These are phyloP conservation scores for Perizoma affinitatum DNA, from an alignment of 2,888 invertebrate genomes.

Conservation along the genomic window DNA sequence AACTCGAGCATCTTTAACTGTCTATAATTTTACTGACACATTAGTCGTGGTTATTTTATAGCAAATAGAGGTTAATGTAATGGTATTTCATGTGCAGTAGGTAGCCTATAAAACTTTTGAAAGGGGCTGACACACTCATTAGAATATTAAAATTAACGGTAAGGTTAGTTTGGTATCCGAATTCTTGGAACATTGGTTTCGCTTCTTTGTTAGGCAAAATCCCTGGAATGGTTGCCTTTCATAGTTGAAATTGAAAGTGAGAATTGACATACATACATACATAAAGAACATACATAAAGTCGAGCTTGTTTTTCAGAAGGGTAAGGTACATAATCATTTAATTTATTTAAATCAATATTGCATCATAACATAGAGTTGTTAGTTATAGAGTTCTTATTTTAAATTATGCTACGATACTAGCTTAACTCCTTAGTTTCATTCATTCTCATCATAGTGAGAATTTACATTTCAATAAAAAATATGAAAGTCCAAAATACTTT, in stretches of 20 bases:
- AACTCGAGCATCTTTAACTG: neutral
- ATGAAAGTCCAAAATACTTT: too few species aligned
- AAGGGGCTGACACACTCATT: slow-evolving; percentile 28
- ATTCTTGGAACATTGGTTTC: slow-evolving; percentile 31
- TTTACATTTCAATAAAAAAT: too few species aligned
- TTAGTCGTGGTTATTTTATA: slow-evolving; percentile 6
- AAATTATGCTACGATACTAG: too few species aligned
- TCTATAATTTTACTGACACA: slow-evolving; percentile 1
- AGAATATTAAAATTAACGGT: slow-evolving; percentile 39
- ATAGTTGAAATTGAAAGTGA: slow-evolving; percentile 34
- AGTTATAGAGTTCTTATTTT: too few species aligned
- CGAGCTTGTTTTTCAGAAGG: too few species aligned
- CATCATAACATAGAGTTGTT: too few species aligned
- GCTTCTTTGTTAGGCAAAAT: neutral
- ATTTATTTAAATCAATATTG: too few species aligned
- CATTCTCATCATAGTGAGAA: too few species aligned
- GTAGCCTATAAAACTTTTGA: slow-evolving; percentile 4
- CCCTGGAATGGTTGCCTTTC: too few species aligned
- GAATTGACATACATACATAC: slow-evolving; percentile 1
- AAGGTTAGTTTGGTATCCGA: slow-evolving; percentile 19
- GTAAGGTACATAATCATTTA: too few species aligned
- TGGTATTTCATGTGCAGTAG: neutral
- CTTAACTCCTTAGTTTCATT: too few species aligned
- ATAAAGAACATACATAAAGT: too few species aligned
- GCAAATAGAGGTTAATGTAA: slow-evolving; percentile 19